These are phyloP conservation scores for Heteropelma amictum DNA, from an alignment of 2,888 invertebrate species.

Conservation along the genomic window DNA sequence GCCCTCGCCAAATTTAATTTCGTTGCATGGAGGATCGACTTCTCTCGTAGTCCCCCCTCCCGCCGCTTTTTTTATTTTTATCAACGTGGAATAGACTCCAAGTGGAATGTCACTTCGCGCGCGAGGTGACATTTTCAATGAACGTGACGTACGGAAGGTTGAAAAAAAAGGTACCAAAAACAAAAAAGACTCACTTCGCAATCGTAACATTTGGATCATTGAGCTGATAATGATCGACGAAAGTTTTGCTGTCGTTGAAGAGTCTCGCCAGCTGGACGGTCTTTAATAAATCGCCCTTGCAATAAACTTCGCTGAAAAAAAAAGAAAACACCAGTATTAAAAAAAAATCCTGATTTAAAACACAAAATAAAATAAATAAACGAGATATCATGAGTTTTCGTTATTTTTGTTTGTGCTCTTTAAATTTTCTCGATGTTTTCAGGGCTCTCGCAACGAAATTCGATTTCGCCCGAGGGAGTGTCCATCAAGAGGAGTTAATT, in stretches of 20 bases:
- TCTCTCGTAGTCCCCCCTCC: too few relatives aligned
- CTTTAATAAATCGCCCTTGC: conserved; percentile 69
- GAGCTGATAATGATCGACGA: conserved; percentile 72
- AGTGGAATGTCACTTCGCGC: background rate
- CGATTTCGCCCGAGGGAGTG: too few relatives aligned
- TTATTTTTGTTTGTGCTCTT: too few relatives aligned
- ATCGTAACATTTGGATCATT: conserved; percentile 70
- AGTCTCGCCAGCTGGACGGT: conserved; percentile 69
- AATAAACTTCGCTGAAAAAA: conserved; percentile 70
- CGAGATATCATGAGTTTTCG: too few relatives aligned
- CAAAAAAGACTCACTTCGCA: conserved; percentile 68
- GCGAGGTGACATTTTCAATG: background rate
- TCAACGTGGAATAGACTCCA: conserved; percentile 11
- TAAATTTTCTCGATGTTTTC: background rate
- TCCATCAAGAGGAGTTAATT: background rate
- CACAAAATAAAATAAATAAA: background rate
- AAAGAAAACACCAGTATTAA: too few relatives aligned
- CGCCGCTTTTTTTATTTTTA: conserved; percentile 14
- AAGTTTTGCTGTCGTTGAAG: conserved; percentile 74
- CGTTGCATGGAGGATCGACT: background rate
- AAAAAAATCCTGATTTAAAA: background rate
- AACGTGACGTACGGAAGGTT: background rate
- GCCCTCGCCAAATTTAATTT: conserved; percentile 23
- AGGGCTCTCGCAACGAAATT: too few relatives aligned
- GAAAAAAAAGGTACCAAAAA: background rate